phyloP scores from a whole-genome alignment of 2,113 vertebrate species.

The Herpetotheres cachinnans region DNA sequence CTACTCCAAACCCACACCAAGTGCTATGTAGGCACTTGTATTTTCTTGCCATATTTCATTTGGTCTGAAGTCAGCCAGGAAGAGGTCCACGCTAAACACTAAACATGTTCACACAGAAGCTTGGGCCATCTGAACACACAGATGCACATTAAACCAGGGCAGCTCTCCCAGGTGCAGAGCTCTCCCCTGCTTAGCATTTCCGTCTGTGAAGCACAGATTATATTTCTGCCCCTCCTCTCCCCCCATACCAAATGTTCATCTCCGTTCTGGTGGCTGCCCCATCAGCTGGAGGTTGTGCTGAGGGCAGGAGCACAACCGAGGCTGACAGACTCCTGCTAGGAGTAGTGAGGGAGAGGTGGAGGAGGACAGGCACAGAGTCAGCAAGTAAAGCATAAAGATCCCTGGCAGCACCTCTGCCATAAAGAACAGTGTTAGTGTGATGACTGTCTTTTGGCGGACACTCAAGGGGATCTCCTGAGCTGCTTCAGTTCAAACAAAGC shows the following conservation, averaged over 20 bases:
- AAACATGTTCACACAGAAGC: neutral
- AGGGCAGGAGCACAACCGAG: neutral
- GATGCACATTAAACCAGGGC: neutral
- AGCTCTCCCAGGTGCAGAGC: neutral
- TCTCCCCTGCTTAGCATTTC: neutral
- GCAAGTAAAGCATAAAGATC: neutral
- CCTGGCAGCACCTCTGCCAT: neutral
- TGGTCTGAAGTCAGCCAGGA: neutral
- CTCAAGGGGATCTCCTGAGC: neutral
- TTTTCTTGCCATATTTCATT: neutral
- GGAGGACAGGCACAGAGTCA: neutral
- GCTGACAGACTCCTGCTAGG: fast-evolving
- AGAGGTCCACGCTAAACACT: neutral
- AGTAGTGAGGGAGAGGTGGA: neutral
- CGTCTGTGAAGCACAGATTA: neutral
- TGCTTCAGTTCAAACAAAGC: neutral
- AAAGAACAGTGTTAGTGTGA: neutral
- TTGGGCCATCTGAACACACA: neutral
- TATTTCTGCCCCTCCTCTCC: neutral
- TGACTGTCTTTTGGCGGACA: fast-evolving
- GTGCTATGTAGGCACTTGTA: neutral
- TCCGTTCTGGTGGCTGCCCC: fast-evolving
- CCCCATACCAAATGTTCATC: neutral
- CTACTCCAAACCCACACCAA: neutral
- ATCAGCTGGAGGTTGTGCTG: neutral